Conservation (phyloP, 2,113 vertebrate species). For the Bufo bufo region DNA sequence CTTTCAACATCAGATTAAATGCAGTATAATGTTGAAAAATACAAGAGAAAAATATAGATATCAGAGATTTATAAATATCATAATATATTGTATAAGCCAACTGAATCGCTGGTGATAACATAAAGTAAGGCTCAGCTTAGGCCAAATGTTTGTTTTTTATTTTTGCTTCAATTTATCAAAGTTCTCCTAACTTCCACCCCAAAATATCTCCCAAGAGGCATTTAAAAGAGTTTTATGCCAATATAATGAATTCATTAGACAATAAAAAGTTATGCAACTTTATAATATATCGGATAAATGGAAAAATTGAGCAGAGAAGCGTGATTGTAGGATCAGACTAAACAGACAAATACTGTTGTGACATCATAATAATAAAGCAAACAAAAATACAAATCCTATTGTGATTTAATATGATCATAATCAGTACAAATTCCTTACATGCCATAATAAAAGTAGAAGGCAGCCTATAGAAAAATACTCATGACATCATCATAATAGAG, state of each 20-base stretch:
- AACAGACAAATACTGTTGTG: not conserved
- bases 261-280: not conserved
- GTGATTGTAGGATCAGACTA: not conserved
- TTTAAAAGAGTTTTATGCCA: not conserved
- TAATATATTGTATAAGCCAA: not conserved
- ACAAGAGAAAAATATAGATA: not conserved
- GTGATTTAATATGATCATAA: no score
- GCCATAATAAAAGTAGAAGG: no score
- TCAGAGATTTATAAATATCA: not conserved
- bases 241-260: not conserved
- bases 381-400: no score
- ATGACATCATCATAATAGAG: no score
- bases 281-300: not conserved
- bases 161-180: not conserved
- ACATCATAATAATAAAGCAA: not conserved
- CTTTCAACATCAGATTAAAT: conserved; percentile 61
- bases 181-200: not conserved
- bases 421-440: no score
- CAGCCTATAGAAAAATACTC: no score
- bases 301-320: no score
- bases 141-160: not conserved
- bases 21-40: conserved; percentile 1
- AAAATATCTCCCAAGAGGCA: not conserved
- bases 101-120: not conserved
- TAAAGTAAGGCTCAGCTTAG: not conserved